These are phyloP conservation scores for Bombus impatiens DNA, from an alignment of 1,140 invertebrate genomes.

Conservation along the genomic window DNA sequence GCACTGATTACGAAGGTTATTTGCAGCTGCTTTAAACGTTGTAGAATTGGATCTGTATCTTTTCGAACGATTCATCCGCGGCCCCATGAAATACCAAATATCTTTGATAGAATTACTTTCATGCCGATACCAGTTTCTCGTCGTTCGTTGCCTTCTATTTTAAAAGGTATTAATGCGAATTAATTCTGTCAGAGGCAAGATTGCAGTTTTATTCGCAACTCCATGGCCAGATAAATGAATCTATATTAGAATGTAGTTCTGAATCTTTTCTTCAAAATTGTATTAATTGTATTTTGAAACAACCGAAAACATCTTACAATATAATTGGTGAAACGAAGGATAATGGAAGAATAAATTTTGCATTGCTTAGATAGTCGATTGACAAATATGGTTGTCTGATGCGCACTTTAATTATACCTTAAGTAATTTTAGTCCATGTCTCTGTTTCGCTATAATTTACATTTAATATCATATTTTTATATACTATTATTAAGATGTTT, in stretches of 20 bases:
- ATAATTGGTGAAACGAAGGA: neutral
- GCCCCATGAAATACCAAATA: conserved; percentile 14
- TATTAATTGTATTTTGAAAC: neutral
- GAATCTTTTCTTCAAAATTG: neutral
- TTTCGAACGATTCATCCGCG: conserved; percentile 8
- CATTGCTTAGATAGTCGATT: neutral
- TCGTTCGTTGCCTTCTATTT: neutral
- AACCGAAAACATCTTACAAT: neutral
- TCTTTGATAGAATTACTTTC: conserved; percentile 31
- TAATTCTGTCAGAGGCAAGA: neutral
- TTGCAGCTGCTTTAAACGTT: conserved; percentile 54
- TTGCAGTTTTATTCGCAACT: neutral
- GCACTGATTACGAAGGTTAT: conserved; percentile 61
- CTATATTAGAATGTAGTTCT: neutral
- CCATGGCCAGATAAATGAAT: neutral
- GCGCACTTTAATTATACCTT: neutral
- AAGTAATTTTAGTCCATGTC: neutral
- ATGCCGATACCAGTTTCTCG: neutral
- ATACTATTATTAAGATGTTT: too few relatives aligned
- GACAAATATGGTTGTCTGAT: neutral
- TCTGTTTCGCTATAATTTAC: neutral
- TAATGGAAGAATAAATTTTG: neutral
- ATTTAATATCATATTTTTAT: too few relatives aligned
- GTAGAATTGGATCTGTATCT: conserved; percentile 25
- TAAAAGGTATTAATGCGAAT: neutral